A percentile compares a stretch with the other conserved stretches of the same genome.
Evolutionary conservation across 1,140 invertebrate genomes (phyloP).

Genomic region (Sycobia sp.): DNA sequence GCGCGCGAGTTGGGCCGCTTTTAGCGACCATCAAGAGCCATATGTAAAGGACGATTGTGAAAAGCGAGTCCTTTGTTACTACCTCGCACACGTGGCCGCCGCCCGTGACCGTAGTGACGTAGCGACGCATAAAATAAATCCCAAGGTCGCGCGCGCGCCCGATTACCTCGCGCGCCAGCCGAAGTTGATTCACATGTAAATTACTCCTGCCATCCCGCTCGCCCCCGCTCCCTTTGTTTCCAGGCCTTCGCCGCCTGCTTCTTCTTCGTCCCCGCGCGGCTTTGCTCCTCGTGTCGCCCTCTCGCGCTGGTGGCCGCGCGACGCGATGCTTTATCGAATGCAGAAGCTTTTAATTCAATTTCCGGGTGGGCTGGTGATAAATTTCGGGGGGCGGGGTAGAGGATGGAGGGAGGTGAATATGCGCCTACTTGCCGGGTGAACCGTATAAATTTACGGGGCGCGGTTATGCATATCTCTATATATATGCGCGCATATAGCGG

Average conservation of each 20-base stretch:
- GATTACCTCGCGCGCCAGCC: neutral
- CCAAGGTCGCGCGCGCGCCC: neutral
- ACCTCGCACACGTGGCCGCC: too few species aligned
- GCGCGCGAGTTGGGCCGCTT: too few species aligned
- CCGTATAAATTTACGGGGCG: conserved; percentile 18
- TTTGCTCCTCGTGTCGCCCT: neutral
- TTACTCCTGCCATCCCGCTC: neutral
- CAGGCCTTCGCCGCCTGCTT: neutral
- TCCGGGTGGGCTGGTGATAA: conserved; percentile 24
- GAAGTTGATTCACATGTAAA: conserved; percentile 27
- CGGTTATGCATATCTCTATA: too few species aligned
- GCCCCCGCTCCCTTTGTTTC: neutral
- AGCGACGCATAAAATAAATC: neutral
- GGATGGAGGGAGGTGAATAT: too few species aligned
- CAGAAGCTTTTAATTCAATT: conserved; percentile 34
- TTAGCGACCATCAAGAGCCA: too few species aligned
- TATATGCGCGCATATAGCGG: conserved; percentile 21
- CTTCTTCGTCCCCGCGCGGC: neutral
- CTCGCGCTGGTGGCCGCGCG: neutral
- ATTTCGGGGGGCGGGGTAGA: conserved; percentile 12
- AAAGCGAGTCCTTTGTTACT: conserved; percentile 9
- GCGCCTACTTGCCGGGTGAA: conserved; percentile 12
- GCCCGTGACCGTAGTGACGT: neutral
- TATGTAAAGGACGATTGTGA: too few species aligned
- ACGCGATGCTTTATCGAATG: conserved; percentile 19